Base-by-base conservation (phyloP, 2,888 invertebrate genomes). In the Rotaria sp. region DNA sequence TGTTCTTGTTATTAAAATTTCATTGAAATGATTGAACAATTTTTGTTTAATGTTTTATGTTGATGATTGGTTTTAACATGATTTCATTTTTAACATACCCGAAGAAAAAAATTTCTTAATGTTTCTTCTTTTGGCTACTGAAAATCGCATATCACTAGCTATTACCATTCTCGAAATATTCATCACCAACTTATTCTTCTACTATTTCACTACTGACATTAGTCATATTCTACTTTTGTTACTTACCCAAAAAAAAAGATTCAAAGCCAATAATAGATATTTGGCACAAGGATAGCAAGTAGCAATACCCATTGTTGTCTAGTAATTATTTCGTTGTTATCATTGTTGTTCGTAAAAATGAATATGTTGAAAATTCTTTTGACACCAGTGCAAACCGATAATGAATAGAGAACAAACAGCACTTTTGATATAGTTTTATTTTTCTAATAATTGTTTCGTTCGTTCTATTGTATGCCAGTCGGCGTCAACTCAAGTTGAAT, bases 201-300 rank as follows among this genome's bases (percentile, higher is more conserved):
- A 30, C 7, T 30, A 11, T 67, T 24, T 67, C 2, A 24, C 18
- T 24, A 30, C 26, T 59, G 26, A 10, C 41, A 30, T n/a, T n/a
- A n/a, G n/a, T n/a, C n/a, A n/a, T n/a, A n/a, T 10, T 41, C 15
- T 21, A 11, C 24, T 18, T 75, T 38, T 5, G 24, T 26, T 13
- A 80, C 80, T 45, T 80, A 80, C 80, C 80, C 80, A 80, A 18
- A 80, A 80, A 35, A 80, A 80, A 26, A 80, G 41, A n/a, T 26
- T 80, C 13, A 80, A n/a, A 8, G 21, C 45, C 18, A 80, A 26
- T 5, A 80, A 38, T 24, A 80, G 13, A 80, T 80, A 80, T 80
- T 80, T 80, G 2, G 80, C 80, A 45, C 80, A 80, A 80, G 41
- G 80, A 67, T 35, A 67, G 45, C 80, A 80, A 26, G 41, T 80